Evolutionary conservation across 2,113 vertebrate species (phyloP).

Genomic region (Syngnathus scovelli): DNA sequence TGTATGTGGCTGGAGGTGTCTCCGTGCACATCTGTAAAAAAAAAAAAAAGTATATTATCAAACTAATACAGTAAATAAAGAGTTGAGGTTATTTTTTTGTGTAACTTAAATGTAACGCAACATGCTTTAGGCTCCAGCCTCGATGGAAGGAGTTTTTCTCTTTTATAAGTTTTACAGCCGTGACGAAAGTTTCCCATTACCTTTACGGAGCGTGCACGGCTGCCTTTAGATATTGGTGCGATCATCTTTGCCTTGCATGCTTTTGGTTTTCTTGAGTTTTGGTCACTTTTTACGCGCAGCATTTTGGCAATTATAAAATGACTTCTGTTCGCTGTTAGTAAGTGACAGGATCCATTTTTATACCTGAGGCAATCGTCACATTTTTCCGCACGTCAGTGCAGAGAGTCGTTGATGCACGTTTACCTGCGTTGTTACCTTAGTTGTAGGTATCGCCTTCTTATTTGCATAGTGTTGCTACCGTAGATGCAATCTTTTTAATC

Average conservation of each 20-base stretch:
- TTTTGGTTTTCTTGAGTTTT: neutral
- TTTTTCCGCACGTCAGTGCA: neutral
- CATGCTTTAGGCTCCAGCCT: too few species aligned
- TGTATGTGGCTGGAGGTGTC: slow-evolving; percentile 76
- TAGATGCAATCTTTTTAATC: too few species aligned
- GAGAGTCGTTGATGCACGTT: neutral
- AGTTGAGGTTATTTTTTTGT: neutral
- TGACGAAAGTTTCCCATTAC: neutral
- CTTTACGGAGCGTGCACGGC: neutral
- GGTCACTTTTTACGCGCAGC: neutral
- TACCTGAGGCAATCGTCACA: neutral
- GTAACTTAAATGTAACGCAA: too few species aligned
- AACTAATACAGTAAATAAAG: neutral
- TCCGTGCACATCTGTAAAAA: slow-evolving; percentile 76
- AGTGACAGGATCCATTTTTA: neutral
- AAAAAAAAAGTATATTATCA: neutral
- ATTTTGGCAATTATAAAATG: neutral
- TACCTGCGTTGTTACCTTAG: too few species aligned
- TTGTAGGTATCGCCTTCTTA: too few species aligned
- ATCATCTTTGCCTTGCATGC: neutral
- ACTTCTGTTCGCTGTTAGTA: neutral
- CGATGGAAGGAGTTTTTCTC: too few species aligned
- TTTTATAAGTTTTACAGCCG: too few species aligned
- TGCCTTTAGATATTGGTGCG: neutral
- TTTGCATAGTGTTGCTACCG: too few species aligned